Evolutionary conservation across 2,113 vertebrate genomes (phyloP), one percentile per base, ranked within the genome.

Genomic region (Neomonachus schauinslandi): DNA sequence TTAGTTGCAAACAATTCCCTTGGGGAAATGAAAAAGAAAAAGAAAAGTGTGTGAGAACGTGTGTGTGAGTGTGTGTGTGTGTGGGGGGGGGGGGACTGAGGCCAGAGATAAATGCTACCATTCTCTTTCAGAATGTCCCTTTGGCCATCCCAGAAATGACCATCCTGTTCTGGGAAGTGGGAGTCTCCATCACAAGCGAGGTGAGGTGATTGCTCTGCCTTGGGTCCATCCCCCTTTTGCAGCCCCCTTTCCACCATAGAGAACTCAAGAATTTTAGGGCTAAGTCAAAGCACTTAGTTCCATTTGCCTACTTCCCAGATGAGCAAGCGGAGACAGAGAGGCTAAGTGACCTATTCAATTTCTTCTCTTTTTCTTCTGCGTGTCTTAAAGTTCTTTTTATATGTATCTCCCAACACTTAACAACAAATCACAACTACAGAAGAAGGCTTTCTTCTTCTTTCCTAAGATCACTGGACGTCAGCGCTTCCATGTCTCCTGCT

Each of bases 1-100:
- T 83, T 83, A 96, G 22, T 88, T 33, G 26, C 91, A 94, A 98
- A 96, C 81, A 88, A 89, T 67, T 95, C 82, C 69, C 82, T 36
- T 67, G 63, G 24, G 61, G 42, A 15, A 71, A 77, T 55, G 36
- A 8, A 51, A 71, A 77, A 67, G 36, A 8, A 51, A 74, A n/a
- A 51, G n/a, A 26, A 14, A 0, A 13, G 61, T 61, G 81, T 55
- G 87, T 59, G 72, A 36, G 92, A 79, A 84, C 42, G 79, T 61
- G 53, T 61, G 82, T 31, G 16, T 16, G 72, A 9, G 82, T 18
- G 59, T 3, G 33, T 7, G 65, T 1, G 69, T 4, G 72, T 24
- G 36, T 5, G 39, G 10, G 7, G 11, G 16, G 8, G 24, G 36
- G 46, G 14, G 10, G 33, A 59, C 8, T 57, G 33, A 82, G 67